Conservation (phyloP, 2,113 vertebrate genomes). For the Hypocryptadius cinnamomeus region DNA sequence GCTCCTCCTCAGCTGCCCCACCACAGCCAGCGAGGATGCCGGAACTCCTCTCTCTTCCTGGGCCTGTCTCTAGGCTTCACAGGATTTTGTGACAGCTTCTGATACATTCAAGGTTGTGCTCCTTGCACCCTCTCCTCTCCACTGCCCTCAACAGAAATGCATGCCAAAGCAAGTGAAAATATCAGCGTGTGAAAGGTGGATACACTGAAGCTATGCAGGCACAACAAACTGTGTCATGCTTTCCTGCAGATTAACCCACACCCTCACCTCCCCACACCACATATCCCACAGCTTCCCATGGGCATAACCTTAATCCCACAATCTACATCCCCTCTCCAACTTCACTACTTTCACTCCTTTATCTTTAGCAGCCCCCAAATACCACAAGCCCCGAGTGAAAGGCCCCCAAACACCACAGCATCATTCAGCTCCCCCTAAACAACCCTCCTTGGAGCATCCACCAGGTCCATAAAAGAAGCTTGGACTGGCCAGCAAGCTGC, state of each 20-base stretch:
- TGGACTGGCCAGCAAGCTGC: not conserved
- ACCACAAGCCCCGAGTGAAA: not conserved
- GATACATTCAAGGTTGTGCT: not conserved
- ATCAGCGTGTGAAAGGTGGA: not conserved
- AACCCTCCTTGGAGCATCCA: accelerated
- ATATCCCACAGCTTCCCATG: not conserved
- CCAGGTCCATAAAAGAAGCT: not conserved
- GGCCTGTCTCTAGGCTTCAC: not conserved
- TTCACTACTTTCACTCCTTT: not conserved
- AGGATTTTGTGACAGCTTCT: not conserved
- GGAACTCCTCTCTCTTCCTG: not conserved
- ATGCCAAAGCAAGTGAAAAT: not conserved
- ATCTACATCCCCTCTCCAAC: not conserved
- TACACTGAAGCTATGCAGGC: not conserved
- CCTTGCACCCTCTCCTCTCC: not conserved
- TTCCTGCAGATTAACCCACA: not conserved
- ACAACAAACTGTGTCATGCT: not conserved
- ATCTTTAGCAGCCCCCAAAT: not conserved
- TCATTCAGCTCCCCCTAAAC: not conserved
- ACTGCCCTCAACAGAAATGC: not conserved
- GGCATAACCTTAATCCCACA: not conserved
- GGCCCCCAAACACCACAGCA: not conserved
- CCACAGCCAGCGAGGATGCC: accelerated
- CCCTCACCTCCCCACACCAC: not conserved
- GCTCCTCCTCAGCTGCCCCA: not conserved